Evolutionary conservation across 1,140 invertebrate genomes (phyloP), one percentile per base, ranked within the genome.

Genomic region (Acromyrmex charruanus): DNA sequence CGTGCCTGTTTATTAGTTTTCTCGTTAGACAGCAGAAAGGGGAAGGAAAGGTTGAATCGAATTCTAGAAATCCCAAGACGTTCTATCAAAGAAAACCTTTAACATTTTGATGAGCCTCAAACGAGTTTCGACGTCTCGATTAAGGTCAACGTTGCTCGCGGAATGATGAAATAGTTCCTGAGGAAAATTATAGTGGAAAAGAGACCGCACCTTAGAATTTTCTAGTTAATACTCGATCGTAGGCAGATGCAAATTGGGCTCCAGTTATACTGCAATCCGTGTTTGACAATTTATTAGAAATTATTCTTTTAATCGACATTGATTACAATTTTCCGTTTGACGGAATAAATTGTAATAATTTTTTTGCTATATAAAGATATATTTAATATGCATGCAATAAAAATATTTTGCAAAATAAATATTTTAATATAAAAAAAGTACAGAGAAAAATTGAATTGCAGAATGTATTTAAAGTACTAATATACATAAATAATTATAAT

Each of bases 61-160:
- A 85, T 84, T 87, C 51, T 39, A 53, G 31, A 63, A 75, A 39
- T 53, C 12, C 25, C 16, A 31, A 87, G 72, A 63, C 39, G 69
- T 44, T 35, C 18, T 21, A 51, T 28, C 35, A 68, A 87, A 87
- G 79, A 68, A 87, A 84, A 89, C 58, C 71, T 82, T 82, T 82
- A 82, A 87, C 65, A 68, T 68, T 74, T 87, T 25, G 10, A 28
- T 35, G 59, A 68, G 49, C 58, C 55, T 77, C 39, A 90, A 90
- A 90, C 75, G 89, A 89, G 85, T 86, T 87, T 89, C 88, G 88
- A 90, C 88, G 89, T 85, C 75, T 90, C 89, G 88, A 90, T 90
- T 90, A 89, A 90, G 88, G 88, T 72, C 80, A 77, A 39, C 75
- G 58, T 71, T 69, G 61, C 68, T 53, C 28, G 55, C 21, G 59